phyloP scores from a whole-genome alignment of 2,113 vertebrate genomes.

The Chaetops frenatus region DNA sequence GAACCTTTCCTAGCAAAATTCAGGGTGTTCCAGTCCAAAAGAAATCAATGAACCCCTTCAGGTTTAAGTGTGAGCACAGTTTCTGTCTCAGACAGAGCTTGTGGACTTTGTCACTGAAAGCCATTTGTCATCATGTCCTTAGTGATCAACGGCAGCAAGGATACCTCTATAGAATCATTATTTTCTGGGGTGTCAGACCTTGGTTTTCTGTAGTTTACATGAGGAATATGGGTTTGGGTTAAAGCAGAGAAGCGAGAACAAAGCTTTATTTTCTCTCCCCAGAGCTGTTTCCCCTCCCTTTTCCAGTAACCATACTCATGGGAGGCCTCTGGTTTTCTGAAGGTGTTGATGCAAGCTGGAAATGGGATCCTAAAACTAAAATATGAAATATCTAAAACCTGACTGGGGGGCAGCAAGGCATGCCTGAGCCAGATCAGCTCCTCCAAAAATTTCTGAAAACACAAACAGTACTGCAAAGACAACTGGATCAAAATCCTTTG shows the following conservation, averaged over 20 bases:
- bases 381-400: background rate
- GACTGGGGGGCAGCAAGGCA: background rate
- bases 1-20: background rate
- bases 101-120: background rate
- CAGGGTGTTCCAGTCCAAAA: accelerated
- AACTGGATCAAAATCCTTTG: background rate
- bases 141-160: background rate
- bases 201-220: accelerated
- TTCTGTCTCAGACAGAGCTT: background rate
- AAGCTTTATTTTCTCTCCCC: background rate
- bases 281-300: background rate
- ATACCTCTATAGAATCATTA: background rate
- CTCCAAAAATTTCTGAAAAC: background rate
- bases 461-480: background rate
- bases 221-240: accelerated
- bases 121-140: accelerated
- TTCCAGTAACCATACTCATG: accelerated
- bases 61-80: accelerated
- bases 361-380: background rate
- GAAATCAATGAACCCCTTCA: too few relatives aligned
- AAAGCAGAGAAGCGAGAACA: background rate
- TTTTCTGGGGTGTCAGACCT: background rate
- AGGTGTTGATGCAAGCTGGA: background rate
- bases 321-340: background rate
- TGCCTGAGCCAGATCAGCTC: background rate